These are phyloP conservation scores for Lampris incognitus DNA, from an alignment of 2,113 vertebrate species.

Conservation along the genomic window DNA sequence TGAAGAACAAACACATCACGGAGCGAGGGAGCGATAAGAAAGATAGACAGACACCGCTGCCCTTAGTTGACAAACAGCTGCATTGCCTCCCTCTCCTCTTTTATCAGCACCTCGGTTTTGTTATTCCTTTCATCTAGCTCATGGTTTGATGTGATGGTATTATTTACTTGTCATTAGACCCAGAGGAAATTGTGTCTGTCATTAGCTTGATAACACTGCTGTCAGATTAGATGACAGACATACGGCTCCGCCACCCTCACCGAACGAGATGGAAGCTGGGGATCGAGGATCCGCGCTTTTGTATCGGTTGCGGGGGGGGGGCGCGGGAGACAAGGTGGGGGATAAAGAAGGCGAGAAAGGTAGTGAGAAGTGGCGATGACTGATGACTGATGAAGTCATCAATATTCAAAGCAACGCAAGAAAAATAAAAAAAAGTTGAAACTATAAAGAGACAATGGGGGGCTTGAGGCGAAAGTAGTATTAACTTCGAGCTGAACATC, in stretches of 20 bases:
- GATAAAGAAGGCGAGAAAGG: neutral
- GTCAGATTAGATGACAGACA: constrained; percentile 63
- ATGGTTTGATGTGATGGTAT: constrained; percentile 63
- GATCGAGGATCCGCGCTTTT: neutral
- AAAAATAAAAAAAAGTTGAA: constrained; percentile 25
- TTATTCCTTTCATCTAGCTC: constrained; percentile 59
- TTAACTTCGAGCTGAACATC: constrained; percentile 3
- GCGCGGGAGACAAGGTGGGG: neutral
- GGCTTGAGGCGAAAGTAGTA: neutral
- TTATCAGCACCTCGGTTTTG: constrained; percentile 43
- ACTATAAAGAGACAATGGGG: neutral
- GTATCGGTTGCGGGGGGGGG: constrained; percentile 14
- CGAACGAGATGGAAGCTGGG: constrained; percentile 21
- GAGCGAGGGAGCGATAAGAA: constrained; percentile 57
- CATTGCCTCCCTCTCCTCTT: constrained; percentile 53
- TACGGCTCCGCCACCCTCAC: constrained; percentile 44
- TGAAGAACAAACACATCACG: constrained; percentile 56
- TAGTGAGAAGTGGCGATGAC: neutral
- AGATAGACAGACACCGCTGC: constrained; percentile 51
- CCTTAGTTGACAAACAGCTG: constrained; percentile 70
- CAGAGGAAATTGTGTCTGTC: constrained; percentile 71
- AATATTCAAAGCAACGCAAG: constrained; percentile 32
- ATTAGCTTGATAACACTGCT: constrained; percentile 69
- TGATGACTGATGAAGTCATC: constrained; percentile 1
- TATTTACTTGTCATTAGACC: constrained; percentile 77